These are phyloP conservation scores for Falco rusticolus DNA, from an alignment of 2,797 vertebrate species.

Conservation along the genomic window DNA sequence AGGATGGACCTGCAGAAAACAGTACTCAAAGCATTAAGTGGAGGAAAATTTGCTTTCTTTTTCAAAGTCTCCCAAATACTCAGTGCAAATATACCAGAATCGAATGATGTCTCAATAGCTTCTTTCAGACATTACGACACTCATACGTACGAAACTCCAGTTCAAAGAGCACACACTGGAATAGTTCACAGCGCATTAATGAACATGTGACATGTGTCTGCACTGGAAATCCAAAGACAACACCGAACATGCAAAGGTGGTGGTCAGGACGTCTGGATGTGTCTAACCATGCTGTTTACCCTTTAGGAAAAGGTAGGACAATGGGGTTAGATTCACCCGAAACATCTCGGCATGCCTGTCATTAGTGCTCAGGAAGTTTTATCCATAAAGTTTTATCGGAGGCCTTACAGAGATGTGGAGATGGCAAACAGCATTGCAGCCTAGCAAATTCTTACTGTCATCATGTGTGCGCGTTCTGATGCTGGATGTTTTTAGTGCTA, in stretches of 20 bases:
- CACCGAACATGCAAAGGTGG: conserved; percentile 37
- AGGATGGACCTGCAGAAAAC: not conserved
- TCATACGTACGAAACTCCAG: not conserved
- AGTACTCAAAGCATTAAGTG: not conserved
- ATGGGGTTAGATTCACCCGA: not conserved
- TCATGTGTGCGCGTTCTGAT: not conserved
- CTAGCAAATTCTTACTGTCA: not conserved
- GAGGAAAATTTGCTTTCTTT: not conserved
- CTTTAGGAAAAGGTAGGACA: not conserved
- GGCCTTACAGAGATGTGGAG: not conserved
- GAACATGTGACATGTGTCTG: not conserved
- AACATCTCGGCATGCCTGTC: not conserved
- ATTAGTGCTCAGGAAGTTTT: not conserved
- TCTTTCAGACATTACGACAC: not conserved
- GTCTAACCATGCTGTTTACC: conserved; percentile 56
- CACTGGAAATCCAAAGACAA: conserved; percentile 28
- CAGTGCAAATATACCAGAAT: not conserved
- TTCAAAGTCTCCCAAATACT: not conserved
- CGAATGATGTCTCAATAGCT: not conserved
- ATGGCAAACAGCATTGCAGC: not conserved
- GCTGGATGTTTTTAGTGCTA: not conserved
- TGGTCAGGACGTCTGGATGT: not conserved
- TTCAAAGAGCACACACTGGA: not conserved
- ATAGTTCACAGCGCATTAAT: not conserved
- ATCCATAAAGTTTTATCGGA: not conserved